Percentiles rank a stretch among this genome's conserved stretches.
phyloP scores from a whole-genome alignment of 2,797 vertebrate genomes.

The Acrocephalus scirpaceus region DNA sequence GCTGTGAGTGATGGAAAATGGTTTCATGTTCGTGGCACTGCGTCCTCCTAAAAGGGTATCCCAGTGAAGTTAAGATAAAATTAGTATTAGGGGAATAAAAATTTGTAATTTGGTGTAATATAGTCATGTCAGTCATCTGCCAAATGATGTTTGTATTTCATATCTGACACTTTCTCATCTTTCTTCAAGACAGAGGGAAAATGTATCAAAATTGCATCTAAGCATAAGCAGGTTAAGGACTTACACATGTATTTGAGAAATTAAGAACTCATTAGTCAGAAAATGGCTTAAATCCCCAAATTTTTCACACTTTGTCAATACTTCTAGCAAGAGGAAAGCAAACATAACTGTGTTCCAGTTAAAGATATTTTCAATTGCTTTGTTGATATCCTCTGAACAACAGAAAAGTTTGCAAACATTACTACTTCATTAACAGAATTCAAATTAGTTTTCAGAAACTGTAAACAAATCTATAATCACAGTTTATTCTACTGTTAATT shows the following conservation, averaged over 20 bases:
- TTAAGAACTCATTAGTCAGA: background rate
- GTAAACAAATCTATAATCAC: background rate
- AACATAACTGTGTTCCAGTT: background rate
- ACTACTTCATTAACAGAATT: background rate
- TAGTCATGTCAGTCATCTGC: background rate
- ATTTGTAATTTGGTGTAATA: background rate
- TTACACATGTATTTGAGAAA: background rate
- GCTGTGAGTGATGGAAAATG: background rate
- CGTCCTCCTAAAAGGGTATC: background rate
- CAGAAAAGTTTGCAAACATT: background rate
- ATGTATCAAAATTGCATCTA: background rate
- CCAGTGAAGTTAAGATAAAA: background rate
- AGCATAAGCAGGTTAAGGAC: background rate
- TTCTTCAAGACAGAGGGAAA: slow-evolving; percentile 10
- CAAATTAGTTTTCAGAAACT: background rate
- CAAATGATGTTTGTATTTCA: background rate
- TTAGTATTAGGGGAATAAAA: background rate
- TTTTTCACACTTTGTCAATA: background rate
- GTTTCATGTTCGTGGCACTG: accelerated
- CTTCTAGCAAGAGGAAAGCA: background rate
- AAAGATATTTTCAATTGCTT: background rate
- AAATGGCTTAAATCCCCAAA: background rate
- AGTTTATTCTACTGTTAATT: background rate
- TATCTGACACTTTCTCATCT: background rate
- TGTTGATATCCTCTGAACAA: background rate